Evolutionary conservation across 2,797 vertebrate species (phyloP).

Genomic region (Mergus octosetaceus): DNA sequence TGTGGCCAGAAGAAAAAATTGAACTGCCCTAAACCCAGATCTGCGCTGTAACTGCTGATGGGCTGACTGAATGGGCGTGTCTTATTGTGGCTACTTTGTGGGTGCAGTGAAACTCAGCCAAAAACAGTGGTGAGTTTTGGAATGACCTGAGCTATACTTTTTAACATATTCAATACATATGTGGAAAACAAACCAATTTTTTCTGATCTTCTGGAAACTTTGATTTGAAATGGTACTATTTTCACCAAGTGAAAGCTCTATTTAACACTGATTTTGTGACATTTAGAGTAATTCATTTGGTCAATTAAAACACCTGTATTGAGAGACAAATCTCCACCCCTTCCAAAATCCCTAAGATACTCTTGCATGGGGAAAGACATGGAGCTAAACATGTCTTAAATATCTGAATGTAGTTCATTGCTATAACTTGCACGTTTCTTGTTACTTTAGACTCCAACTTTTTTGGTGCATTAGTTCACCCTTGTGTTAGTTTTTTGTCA

Average conservation of each 20-base stretch:
- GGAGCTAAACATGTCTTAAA: background rate
- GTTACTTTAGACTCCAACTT: background rate
- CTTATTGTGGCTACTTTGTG: background rate
- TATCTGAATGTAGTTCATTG: background rate
- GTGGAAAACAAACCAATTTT: background rate
- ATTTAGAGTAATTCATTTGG: background rate
- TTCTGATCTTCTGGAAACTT: background rate
- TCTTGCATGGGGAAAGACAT: background rate
- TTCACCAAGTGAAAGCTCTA: background rate
- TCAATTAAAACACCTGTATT: background rate
- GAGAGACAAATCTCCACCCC: background rate
- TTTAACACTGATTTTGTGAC: background rate
- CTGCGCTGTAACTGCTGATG: background rate
- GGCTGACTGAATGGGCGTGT: background rate
- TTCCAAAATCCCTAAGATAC: background rate
- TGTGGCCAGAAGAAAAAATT: background rate
- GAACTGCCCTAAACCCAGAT: rapidly evolving
- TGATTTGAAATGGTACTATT: background rate
- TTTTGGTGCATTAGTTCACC: background rate
- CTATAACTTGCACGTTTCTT: background rate
- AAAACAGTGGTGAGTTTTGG: background rate
- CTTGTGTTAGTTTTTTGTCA: background rate
- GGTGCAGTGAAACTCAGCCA: background rate
- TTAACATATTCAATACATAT: background rate
- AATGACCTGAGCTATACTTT: background rate